Evolutionary conservation across 2,113 vertebrate species (phyloP).

Genomic region (Gallinago undulata): DNA sequence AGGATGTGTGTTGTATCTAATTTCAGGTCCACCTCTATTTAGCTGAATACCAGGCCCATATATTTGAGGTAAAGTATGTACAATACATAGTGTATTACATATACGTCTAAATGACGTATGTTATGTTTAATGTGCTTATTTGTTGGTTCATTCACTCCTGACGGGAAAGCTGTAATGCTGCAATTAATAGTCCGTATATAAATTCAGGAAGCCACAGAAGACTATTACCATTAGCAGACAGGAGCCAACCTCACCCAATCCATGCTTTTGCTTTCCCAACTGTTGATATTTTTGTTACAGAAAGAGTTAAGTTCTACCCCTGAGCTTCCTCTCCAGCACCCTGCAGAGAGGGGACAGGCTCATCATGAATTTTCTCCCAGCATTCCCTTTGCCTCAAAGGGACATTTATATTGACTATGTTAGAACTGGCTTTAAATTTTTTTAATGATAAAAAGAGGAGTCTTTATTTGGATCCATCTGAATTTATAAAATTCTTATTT

Average conservation of each 20-base stretch:
- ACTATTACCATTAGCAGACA: not conserved
- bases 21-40: not conserved
- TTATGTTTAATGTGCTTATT: not conserved
- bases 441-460: not conserved
- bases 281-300: not conserved
- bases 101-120: not conserved
- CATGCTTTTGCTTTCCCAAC: not conserved
- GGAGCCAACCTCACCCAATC: not conserved
- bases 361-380: not conserved
- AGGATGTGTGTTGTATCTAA: not conserved
- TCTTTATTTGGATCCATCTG: not conserved
- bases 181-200: not conserved
- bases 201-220: not conserved
- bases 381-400: not conserved
- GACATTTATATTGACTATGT: not conserved
- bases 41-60: not conserved
- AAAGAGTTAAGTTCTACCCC: not conserved
- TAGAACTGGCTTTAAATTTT: not conserved
- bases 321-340: not conserved
- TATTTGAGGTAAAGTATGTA: not conserved
- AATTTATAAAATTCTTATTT: conserved; percentile 20
- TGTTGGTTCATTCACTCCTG: not conserved
- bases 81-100: not conserved
- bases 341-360: not conserved
- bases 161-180: not conserved